Evolutionary conservation across 2,888 invertebrate genomes (phyloP), one percentile per base, ranked within the genome.

Genomic region (Euplagia quadripunctaria): DNA sequence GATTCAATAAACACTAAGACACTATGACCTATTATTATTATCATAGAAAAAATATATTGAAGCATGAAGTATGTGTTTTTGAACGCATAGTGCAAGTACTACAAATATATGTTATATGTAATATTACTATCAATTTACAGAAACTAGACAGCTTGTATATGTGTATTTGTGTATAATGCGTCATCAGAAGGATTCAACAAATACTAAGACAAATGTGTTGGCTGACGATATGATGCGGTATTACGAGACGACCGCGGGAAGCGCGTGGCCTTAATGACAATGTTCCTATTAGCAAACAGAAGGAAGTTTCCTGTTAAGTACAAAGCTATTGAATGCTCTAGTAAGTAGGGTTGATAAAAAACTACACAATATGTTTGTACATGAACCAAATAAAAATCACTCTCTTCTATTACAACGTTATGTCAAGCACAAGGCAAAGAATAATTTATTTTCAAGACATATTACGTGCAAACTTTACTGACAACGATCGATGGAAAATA

Each of bases 401-500:
- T 7, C 7, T 17, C 12, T 20, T 4, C n/a, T 58, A 5, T n/a
- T 12, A 58, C 12, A 4, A 12, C 20, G 20, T 20, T 58, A 55
- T 55, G 0, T 58, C 20, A 5, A 8, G 58, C 55, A 8, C 4
- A 4, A 31, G 31, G 31, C 31, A 31, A 2, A 31, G 31, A 31
- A 31, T 31, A 31, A 2, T 31, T 31, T 83, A 68, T 82, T 77
- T 82, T 75, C 73, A 70, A 69, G 73, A 75, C 74, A 71, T 74
- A 72, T 68, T 74, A 73, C 43, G 61, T 20, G 71, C 81, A 81
- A 81, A 77, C 78, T 81, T 83, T 79, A 78, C 77, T 73, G 72
- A 79, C 82, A 82, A 80, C 77, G 78, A 81, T 81, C 52, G 76
- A 84, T 80, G 79, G 79, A 77, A 73, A 79, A 70, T 12, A 51